phyloP scores from a whole-genome alignment of 1,140 invertebrate species.

The Micrasema minimum region DNA sequence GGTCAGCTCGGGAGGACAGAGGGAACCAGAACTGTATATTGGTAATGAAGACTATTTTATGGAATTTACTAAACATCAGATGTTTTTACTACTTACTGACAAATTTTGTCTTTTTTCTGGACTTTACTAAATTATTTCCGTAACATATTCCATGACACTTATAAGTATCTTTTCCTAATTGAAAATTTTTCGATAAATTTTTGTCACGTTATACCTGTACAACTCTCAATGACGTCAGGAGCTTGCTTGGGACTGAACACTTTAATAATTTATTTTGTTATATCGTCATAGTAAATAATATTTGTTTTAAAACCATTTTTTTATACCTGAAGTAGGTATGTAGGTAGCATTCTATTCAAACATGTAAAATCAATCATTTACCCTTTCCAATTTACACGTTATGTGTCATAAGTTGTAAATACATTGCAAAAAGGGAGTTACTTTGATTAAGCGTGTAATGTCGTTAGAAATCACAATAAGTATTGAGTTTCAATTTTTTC shows the following conservation, averaged over 20 bases:
- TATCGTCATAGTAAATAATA: too few relatives aligned
- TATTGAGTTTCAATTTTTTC: slow-evolving; percentile 7
- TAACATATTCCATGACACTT: too few relatives aligned
- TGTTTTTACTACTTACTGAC: neutral
- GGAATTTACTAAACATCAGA: neutral
- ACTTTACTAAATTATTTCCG: too few relatives aligned
- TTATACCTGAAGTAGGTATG: neutral
- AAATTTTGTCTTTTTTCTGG: too few relatives aligned
- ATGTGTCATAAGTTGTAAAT: slow-evolving; percentile 11
- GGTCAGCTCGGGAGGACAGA: slow-evolving; percentile 61
- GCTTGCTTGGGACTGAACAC: too few relatives aligned
- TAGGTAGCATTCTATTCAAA: neutral
- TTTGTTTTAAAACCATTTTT: too few relatives aligned
- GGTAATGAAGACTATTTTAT: slow-evolving; percentile 53
- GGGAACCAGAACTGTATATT: slow-evolving; percentile 65
- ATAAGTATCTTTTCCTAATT: too few relatives aligned
- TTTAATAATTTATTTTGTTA: too few relatives aligned
- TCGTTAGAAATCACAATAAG: slow-evolving; percentile 39
- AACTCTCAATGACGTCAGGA: too few relatives aligned
- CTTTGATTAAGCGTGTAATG: slow-evolving; percentile 40
- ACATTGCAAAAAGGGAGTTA: slow-evolving; percentile 6
- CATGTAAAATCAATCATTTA: neutral
- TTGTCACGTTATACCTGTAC: too few relatives aligned
- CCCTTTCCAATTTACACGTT: slow-evolving; percentile 12
- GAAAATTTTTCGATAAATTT: too few relatives aligned